phyloP scores from a whole-genome alignment of 1,140 invertebrate genomes.

The Drosophila mojavensis region DNA sequence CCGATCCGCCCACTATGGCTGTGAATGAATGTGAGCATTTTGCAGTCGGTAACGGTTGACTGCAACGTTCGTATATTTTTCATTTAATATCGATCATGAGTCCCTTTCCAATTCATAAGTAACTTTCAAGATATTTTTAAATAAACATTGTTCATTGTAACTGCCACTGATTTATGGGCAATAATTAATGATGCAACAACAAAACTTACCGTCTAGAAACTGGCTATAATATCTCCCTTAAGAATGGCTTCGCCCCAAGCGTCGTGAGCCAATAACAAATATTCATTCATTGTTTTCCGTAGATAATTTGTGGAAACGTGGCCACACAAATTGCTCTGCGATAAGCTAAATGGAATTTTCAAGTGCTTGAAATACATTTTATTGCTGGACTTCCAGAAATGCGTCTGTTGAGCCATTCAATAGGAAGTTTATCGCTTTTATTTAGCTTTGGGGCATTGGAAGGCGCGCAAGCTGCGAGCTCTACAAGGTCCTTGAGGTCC shows the following conservation, averaged over 20 bases:
- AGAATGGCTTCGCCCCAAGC: slow-evolving; percentile 22
- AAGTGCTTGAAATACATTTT: slow-evolving; percentile 24
- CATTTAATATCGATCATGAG: too few relatives aligned
- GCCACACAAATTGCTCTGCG: slow-evolving; percentile 33
- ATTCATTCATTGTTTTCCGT: slow-evolving; percentile 46
- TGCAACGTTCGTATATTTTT: too few relatives aligned
- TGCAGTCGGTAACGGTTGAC: too few relatives aligned
- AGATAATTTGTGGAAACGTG: slow-evolving; percentile 40
- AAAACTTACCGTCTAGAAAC: neutral
- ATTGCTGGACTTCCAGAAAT: neutral
- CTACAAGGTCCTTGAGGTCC: slow-evolving; percentile 28
- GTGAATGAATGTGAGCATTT: too few relatives aligned
- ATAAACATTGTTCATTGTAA: too few relatives aligned
- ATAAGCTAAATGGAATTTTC: slow-evolving; percentile 39
- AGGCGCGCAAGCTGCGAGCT: slow-evolving; percentile 26
- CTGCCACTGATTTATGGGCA: slow-evolving; percentile 35
- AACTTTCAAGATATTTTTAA: too few relatives aligned
- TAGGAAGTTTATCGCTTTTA: slow-evolving; percentile 6
- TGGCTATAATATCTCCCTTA: slow-evolving; percentile 11
- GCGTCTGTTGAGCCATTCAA: slow-evolving; percentile 18
- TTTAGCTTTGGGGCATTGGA: slow-evolving; percentile 31
- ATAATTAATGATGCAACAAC: slow-evolving; percentile 17
- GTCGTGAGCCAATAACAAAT: slow-evolving; percentile 8
- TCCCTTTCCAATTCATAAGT: too few relatives aligned
- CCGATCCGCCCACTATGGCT: too few relatives aligned